Conservation (phyloP, 2,113 vertebrate species). For the Dissostichus mawsoni region DNA sequence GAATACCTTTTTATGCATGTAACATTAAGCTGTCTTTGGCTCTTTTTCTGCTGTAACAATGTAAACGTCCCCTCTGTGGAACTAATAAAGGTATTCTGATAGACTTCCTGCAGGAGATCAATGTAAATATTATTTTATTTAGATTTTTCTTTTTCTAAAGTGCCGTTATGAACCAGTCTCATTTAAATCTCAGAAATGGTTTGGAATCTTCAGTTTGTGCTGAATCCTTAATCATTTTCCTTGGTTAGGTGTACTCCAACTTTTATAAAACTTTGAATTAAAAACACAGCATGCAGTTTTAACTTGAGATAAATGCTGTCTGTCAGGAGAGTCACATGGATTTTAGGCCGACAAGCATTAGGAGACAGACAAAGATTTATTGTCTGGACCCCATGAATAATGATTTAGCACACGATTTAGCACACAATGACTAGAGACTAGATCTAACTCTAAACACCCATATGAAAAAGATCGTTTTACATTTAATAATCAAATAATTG, state of each 20-base stretch:
- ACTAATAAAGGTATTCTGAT: no score
- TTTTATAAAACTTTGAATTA: background rate
- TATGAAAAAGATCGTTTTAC: no score
- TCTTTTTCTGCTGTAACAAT: no score
- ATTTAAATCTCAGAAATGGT: background rate
- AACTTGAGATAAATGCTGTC: background rate
- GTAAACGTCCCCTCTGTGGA: no score
- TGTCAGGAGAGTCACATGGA: background rate
- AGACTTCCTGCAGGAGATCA: slow-evolving; percentile 28
- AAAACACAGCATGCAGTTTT: background rate
- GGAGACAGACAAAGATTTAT: background rate
- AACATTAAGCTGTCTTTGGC: no score
- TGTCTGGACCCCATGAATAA: background rate
- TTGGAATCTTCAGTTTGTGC: background rate
- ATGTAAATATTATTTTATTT: slow-evolving; percentile 10
- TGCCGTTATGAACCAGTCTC: background rate
- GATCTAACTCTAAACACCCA: no score
- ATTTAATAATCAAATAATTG: no score
- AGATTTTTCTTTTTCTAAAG: background rate
- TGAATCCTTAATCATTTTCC: background rate
- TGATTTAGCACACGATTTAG: no score
- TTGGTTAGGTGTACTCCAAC: no score
- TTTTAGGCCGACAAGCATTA: background rate
- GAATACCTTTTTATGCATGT: no score
- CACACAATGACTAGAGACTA: no score